Evolutionary conservation across 2,113 vertebrate species (phyloP), one percentile per base, ranked within the genome.

Genomic region (Rynchops niger): DNA sequence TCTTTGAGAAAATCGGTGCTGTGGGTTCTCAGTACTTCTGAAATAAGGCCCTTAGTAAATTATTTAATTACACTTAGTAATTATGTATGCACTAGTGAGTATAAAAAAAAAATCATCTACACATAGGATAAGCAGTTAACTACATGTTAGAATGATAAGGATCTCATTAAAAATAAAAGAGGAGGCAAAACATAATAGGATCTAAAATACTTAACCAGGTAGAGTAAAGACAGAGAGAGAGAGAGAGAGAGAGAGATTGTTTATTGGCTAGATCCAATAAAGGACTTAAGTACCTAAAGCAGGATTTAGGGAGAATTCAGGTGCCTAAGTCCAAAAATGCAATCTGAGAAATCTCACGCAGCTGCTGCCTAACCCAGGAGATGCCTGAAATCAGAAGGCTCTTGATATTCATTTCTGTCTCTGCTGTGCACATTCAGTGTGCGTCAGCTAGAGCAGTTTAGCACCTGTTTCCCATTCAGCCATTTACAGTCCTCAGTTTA

Each of bases 181-280:
- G 29, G 40, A 91, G 81, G 81, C 73, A 93, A 93, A 97, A 71
- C 70, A 84, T 86, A 93, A 87, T 89, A 89, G 93, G 91, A 94
- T 94, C 56, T 87, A 52, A 91, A 89, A 91, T 91, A 87, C 94
- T 96, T 93, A 92, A 82, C 30, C 52, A 88, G 47, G 77, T 79
- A 69, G 62, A 66, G 62, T 76, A 66, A 65, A 65, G 67, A 70
- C 65, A 77, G 62, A 80, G 65, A 45, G 36, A 55, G 36, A 55
- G 36, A 38, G 87, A 86, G 86, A n/a, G n/a, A n/a, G n/a, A n/a
- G n/a, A n/a, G n/a, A n/a, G n/a, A n/a, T n/a, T n/a, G 36, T 93
- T 93, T 87, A 89, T 90, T 91, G 77, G 15, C 73, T 82, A 72
- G 56, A 95, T 95, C 81, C 70, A 65, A 76, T 93, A 78, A 95